Evolutionary conservation across 2,113 vertebrate genomes (phyloP), one percentile per base, ranked within the genome.

Genomic region (Columba janthina): DNA sequence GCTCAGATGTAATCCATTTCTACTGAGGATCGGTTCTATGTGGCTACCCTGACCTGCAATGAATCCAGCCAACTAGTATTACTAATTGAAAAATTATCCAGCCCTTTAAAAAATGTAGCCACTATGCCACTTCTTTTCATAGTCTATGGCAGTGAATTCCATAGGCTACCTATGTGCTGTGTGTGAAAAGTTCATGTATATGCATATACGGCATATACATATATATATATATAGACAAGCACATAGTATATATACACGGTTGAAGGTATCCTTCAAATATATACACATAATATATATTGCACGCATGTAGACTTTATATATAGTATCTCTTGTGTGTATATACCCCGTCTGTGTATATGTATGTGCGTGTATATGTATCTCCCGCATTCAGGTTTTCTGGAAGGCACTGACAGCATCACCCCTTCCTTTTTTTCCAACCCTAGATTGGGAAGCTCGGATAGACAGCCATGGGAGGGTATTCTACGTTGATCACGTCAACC

Each of bases 391-490:
- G 32, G 20, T 40, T 92, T 88, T 88, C 56, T 95, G 88, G 58
- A 51, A 93, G 77, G 82, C 56, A 66, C 87, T 97, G 88, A 97
- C 89, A 69, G 65, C 88, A 64, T 93, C 40, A 88, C 84, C 51
- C 94, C 86, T 96, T 96, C 75, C 91, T 95, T 96, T 97, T 79
- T 92, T 81, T 97, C 88, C 66, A 66, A 82, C 91, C 65, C 51
- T 97, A 99, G 99, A 99, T 92, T 99, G 99, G 99, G 99, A 99
- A 97, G 99, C 99, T 81, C 98, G 99, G 21, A 98, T 99, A 75
- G 99, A 99, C 98, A 99, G 99, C 97, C 99, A 99, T 0, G 99
- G 99, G 48, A 98, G 99, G 77, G 99, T 99, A 17, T 99, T 99
- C 97, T 99, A 99, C 5, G 99, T 99, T 90, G 99, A 99, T 94